Evolutionary conservation across 2,113 vertebrate species (phyloP).

Genomic region (Corythaeola cristata): DNA sequence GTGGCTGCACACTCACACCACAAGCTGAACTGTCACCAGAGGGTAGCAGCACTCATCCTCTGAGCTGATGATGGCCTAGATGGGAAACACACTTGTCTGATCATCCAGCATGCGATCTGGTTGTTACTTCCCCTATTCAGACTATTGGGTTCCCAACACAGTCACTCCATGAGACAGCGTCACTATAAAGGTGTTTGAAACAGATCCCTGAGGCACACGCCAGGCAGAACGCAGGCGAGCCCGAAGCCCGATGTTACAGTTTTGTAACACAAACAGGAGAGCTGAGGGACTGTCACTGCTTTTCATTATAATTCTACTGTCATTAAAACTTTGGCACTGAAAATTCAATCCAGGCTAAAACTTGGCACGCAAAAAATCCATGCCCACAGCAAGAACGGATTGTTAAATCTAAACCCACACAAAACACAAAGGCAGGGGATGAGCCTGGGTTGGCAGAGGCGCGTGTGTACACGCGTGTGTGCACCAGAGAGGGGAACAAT

Average conservation of each 20-base stretch:
- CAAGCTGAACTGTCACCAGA: not conserved
- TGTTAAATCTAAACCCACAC: not conserved
- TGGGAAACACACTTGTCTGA: not conserved
- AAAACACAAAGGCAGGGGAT: not conserved
- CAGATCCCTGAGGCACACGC: fast-evolving
- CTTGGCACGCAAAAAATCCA: not conserved
- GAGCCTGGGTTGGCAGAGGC: fast-evolving
- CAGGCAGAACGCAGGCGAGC: not conserved
- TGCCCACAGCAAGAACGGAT: not conserved
- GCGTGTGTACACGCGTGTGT: fast-evolving
- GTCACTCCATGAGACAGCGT: not conserved
- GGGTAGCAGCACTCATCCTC: not conserved
- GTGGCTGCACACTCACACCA: not conserved
- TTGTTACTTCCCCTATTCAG: not conserved
- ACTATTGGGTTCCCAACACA: not conserved
- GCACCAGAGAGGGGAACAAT: fast-evolving
- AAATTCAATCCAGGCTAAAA: not conserved
- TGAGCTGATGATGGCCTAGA: not conserved
- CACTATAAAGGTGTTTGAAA: not conserved
- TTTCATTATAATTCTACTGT: not conserved
- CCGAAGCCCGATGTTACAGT: not conserved
- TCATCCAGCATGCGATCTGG: fast-evolving
- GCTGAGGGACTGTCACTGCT: not conserved
- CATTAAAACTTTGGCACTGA: constrained; percentile 10
- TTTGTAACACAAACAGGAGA: not conserved